Base-by-base conservation (phyloP, 2,888 invertebrate species). In the Glyphotaelius pellucidus region DNA sequence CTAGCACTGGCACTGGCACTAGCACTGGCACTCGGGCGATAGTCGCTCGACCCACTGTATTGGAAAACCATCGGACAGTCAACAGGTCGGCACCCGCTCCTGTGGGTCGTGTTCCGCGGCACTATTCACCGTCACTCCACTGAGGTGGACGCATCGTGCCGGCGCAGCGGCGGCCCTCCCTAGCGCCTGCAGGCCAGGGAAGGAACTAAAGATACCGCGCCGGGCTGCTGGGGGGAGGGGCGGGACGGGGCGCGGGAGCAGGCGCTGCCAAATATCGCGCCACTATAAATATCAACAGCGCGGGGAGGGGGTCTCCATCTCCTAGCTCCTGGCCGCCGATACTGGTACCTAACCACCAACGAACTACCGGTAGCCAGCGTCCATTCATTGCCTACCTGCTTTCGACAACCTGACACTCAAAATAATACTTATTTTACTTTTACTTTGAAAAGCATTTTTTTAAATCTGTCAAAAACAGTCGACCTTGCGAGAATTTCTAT, bases 251-350 rank as follows among this genome's bases (percentile, higher is more conserved):
- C 95, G 95, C 96, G 95, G 95, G 96, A 95, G 95, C 96, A 95
- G 95, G 95, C 96, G 95, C 96, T 96, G 97, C 97, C 97, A 96
- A 97, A 96, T 96, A 96, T 96, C 96, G 96, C 96, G 96, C 96
- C 95, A 97, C 97, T 97, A 97, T 97, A 97, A 97, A 97, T 97
- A 97, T 95, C 96, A 84, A 91, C 92, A 90, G 91, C 89, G 92
- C 92, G 90, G 92, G 91, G 92, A 92, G 92, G 91, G 90, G 90
- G 91, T 42, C 42, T 11, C 42, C 42, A 42, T 42, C 91, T 84
- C 90, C 91, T 80, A 42, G 80, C 90, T 25, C 84, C 86, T 91
- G 85, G 85, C 80, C 90, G 89, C 89, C 15, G 84, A n/a, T 52
- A 83, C 19, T 25, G 67, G 25, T 52, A 30, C 25, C 83, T 83